Percentiles rank a stretch among this genome's conserved stretches.
Conservation (phyloP, 35 echinoderm and acorn worm species). For the Ophiothrix spiculata region DNA sequence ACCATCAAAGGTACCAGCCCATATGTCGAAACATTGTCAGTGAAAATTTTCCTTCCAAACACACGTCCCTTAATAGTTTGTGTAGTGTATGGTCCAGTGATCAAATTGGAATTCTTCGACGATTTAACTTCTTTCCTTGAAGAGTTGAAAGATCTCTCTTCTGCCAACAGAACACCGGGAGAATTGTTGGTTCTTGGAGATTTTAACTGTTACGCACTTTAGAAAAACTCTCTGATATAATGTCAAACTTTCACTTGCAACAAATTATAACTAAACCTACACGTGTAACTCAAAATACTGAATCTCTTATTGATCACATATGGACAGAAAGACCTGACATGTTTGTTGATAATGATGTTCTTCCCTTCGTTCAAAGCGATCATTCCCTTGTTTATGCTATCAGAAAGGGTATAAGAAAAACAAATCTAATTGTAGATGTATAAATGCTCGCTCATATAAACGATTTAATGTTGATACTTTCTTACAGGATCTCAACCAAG, state of each 20-base stretch:
- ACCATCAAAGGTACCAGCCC: not conserved
- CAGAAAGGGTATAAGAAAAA: not conserved
- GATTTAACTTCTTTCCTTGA: not conserved
- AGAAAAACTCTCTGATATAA: not conserved
- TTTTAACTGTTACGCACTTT: slow-evolving; percentile 15
- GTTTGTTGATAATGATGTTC: not conserved
- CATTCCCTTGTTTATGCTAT: not conserved
- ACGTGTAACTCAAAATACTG: not conserved
- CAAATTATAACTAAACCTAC: slow-evolving; percentile 12
- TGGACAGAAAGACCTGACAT: not conserved
- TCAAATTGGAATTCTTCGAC: slow-evolving; percentile 1
- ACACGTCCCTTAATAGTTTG: not conserved
- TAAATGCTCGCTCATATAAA: not conserved
- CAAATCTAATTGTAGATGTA: not conserved
- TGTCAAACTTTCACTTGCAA: not conserved
- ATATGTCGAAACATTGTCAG: not conserved
- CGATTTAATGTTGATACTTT: not conserved
- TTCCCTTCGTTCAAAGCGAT: not conserved
- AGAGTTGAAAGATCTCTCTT: not conserved
- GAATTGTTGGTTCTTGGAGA: slow-evolving; percentile 12
- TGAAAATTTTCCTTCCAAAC: not conserved
- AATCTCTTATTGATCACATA: not conserved
- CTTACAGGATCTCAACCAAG: not conserved
- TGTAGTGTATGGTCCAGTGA: not conserved
- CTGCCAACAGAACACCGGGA: not conserved